Percentiles rank a stretch among this genome's conserved stretches.
These are phyloP conservation scores for Euspilapteryx auroguttella DNA, from an alignment of 2,888 invertebrate genomes.

Conservation along the genomic window DNA sequence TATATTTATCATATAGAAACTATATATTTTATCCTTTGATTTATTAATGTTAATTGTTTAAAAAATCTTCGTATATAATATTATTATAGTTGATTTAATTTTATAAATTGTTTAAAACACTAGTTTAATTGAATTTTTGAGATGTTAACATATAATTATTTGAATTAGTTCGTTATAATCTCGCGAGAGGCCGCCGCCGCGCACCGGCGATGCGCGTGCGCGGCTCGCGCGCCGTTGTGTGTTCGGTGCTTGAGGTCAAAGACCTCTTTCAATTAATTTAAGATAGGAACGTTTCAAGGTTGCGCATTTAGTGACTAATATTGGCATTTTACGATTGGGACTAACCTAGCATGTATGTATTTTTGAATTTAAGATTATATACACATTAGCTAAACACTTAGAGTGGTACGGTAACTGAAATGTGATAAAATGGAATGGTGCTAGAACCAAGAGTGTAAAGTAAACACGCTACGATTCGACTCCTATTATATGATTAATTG, in stretches of 20 bases:
- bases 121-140: conserved; percentile 17
- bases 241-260: conserved; percentile 45
- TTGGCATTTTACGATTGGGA: conserved; percentile 64
- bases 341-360: conserved; percentile 62
- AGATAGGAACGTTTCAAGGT: conserved; percentile 49
- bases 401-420: conserved; percentile 64
- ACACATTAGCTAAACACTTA: conserved; percentile 63
- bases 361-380: conserved; percentile 61
- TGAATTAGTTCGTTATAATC: conserved; percentile 37
- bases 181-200: background rate
- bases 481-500: conserved; percentile 52
- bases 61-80: conserved; percentile 44
- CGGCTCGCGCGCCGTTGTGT: conserved; percentile 12
- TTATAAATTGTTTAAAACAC: conserved; percentile 25
- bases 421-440: conserved; percentile 64
- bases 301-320: conserved; percentile 59
- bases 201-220: conserved; percentile 4
- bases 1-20: conserved; percentile 44
- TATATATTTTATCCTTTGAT: conserved; percentile 28
- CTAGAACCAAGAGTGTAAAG: conserved; percentile 62
- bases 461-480: conserved; percentile 61
- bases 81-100: too few species aligned
- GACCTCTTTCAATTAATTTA: conserved; percentile 48
- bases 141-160: conserved; percentile 46
- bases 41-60: conserved; percentile 64